Evolutionary conservation across 1,140 invertebrate species (phyloP).

Genomic region (Diachasma alloeum): DNA sequence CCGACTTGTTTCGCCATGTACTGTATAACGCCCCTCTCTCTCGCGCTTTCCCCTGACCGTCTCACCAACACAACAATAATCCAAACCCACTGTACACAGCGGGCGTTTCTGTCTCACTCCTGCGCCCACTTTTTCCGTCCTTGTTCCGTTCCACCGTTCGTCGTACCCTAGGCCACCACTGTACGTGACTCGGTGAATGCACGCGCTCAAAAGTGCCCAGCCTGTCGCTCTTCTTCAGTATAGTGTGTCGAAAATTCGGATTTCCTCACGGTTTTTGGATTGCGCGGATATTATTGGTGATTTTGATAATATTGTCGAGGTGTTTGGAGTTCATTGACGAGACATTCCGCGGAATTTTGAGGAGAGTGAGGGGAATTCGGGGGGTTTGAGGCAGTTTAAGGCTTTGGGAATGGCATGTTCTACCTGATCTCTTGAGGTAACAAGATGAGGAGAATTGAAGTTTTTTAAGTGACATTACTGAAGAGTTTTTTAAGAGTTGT

Average conservation of each 20-base stretch:
- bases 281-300: too few species aligned
- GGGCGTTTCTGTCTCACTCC: neutral
- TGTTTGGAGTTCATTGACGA: too few species aligned
- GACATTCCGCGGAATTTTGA: too few species aligned
- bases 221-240: slow-evolving; percentile 13
- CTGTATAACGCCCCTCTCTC: neutral
- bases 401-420: too few species aligned
- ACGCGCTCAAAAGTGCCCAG: slow-evolving; percentile 17
- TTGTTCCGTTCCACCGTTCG: slow-evolving; percentile 9
- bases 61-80: neutral
- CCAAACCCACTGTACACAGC: neutral
- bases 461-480: too few species aligned
- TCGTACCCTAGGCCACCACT: neutral
- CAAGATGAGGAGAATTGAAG: too few species aligned
- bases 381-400: too few species aligned
- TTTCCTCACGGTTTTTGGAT: too few species aligned
- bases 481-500: too few species aligned
- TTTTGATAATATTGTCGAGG: too few species aligned
- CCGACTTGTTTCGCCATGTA: neutral
- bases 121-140: neutral
- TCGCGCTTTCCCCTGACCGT: neutral
- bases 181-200: slow-evolving; percentile 21
- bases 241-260: neutral
- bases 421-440: too few species aligned
- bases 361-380: too few species aligned